Evolutionary conservation across 53 echinoderm and acorn worm species (phyloP), one percentile per base, ranked within the genome.

Genomic region (Hippasteria phrygiana): DNA sequence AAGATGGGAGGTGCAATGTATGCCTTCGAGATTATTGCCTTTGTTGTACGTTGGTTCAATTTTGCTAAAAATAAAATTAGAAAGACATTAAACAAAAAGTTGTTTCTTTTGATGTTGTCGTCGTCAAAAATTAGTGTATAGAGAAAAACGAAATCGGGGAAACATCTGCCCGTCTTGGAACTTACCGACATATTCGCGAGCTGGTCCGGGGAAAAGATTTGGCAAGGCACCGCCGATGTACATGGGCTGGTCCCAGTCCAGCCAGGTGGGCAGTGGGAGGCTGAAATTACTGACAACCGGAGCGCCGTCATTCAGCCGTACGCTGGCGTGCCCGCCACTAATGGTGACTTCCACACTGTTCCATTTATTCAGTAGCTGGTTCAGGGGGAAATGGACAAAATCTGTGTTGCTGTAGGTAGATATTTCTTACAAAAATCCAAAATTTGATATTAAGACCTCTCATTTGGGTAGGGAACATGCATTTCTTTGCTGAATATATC

Each of bases 181-280:
- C 81, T 81, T 42, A 81, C 81, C 81, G 40, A 81, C 64, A 26
- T 81, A 81, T 8, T 81, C 81, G 29, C 26, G 81, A 2, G 81
- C 63, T 1, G 65, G 81, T n/a, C 75, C 77, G 4, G 93, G 92
- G 39, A 91, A 93, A 0, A 94, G 91, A 83, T 95, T 55, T 17
- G 94, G 91, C 42, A 93, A 45, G 12, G 94, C 94, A 31, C 98
- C 98, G 50, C 94, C 98, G 16, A 97, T 74, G 79, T 95, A 95
- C 87, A 97, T 87, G 32, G 93, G 71, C 40, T 90, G 88, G 76
- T 97, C 98, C 92, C 94, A 97, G 77, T 97, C 83, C 37, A 96
- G 4, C 27, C 74, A 45, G 11, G 66, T 62, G 5, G 95, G 84
- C n/a, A 91, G 46, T 43, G 79, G 65, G 1, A 65, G 50, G 48